Evolutionary conservation across 2,888 invertebrate species (phyloP).

Genomic region (Cotesia congregata): DNA sequence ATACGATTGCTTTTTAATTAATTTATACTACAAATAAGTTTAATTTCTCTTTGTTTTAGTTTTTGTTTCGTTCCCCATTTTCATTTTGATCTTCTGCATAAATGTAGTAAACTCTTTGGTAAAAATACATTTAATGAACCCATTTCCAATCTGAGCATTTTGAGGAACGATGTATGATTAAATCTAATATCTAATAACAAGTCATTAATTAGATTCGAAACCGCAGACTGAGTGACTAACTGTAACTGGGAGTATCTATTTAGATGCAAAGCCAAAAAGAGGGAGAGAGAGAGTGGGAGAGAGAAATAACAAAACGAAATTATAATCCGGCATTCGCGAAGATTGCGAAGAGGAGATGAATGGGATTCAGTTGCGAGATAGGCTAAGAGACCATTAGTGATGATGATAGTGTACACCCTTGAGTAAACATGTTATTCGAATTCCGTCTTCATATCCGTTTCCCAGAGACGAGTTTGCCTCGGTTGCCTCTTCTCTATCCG

Average conservation of each 20-base stretch:
- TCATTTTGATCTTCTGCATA: neutral
- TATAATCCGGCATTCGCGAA: slow-evolving; percentile 18
- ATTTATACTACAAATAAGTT: neutral
- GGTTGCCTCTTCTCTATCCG: neutral
- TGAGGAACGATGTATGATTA: neutral
- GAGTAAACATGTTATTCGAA: slow-evolving; percentile 63
- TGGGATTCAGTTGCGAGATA: slow-evolving; percentile 40
- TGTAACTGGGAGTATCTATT: neutral
- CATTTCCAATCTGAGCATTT: neutral
- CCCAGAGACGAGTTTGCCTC: slow-evolving; percentile 44
- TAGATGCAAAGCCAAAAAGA: slow-evolving; percentile 9
- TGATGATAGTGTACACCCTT: slow-evolving; percentile 44
- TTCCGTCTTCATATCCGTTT: slow-evolving; percentile 62
- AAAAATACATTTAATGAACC: slow-evolving; percentile 4
- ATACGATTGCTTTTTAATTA: neutral
- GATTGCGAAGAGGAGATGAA: slow-evolving; percentile 16
- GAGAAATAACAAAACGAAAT: slow-evolving; percentile 19
- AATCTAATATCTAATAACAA: slow-evolving; percentile 19
- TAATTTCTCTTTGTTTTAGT: neutral
- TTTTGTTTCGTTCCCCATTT: neutral
- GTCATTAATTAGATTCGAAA: slow-evolving; percentile 17
- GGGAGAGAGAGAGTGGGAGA: neutral
- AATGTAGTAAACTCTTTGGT: neutral
- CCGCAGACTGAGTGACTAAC: slow-evolving; percentile 13
- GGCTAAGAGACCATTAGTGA: slow-evolving; percentile 55